A percentile compares a stretch with the other conserved stretches of the same genome.
These are phyloP conservation scores for Petrolisthes manimaculis DNA, from an alignment of 2,888 invertebrate species.

Conservation along the genomic window DNA sequence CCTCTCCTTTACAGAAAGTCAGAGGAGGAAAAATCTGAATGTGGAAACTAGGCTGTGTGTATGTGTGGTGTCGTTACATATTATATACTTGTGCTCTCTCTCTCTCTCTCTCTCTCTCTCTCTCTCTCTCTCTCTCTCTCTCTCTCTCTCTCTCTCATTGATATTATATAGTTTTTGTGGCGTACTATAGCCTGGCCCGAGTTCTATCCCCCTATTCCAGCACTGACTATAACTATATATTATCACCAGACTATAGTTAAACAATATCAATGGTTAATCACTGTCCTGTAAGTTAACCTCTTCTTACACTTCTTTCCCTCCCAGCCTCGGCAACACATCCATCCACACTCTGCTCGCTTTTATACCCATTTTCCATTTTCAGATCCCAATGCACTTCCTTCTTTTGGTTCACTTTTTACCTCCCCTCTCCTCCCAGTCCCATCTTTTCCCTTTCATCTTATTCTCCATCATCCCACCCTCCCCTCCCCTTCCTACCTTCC, in stretches of 20 bases:
- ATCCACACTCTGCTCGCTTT: too few relatives aligned
- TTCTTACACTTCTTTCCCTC: too few relatives aligned
- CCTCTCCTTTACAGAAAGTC: too few relatives aligned
- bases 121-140: conserved; percentile 14
- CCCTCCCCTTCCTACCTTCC: background rate
- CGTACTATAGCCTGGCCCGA: too few relatives aligned
- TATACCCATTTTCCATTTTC: too few relatives aligned
- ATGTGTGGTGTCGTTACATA: too few relatives aligned
- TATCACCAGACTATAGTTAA: background rate
- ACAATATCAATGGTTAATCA: background rate
- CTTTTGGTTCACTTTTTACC: background rate
- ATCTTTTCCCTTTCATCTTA: background rate
- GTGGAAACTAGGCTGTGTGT: too few relatives aligned
- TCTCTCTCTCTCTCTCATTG: conserved; percentile 8
- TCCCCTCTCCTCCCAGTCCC: background rate
- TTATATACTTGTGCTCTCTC: background rate
- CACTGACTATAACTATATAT: too few relatives aligned
- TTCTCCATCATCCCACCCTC: background rate
- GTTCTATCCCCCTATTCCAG: background rate
- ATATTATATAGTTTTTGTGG: background rate
- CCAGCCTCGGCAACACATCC: too few relatives aligned
- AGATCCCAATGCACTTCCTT: background rate
- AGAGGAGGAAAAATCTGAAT: too few relatives aligned
- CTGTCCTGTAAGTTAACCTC: too few relatives aligned
- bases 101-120: background rate